These are phyloP conservation scores for Urophycis tenuis DNA, from an alignment of 2,797 vertebrate genomes.

Conservation along the genomic window DNA sequence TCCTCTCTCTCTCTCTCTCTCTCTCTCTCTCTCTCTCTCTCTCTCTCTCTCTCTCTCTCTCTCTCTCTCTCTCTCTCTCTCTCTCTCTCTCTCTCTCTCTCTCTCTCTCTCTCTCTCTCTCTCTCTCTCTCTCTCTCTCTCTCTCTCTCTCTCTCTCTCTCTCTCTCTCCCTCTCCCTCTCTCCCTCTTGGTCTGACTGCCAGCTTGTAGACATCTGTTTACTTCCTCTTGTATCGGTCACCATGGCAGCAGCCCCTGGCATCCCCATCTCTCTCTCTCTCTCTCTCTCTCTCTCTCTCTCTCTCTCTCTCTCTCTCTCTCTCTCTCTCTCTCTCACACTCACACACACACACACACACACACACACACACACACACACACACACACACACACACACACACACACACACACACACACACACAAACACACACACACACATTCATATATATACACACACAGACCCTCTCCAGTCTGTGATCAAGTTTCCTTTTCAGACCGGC, in stretches of 20 bases:
- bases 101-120: neutral
- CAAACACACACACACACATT: neutral
- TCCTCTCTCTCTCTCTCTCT: neutral
- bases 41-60: conserved; percentile 1
- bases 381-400: no score
- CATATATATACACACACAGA: conserved; percentile 1
- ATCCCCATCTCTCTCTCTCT: neutral
- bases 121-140: conserved; percentile 54
- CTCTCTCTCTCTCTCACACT: no score
- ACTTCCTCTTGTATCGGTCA: conserved; percentile 64
- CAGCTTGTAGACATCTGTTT: conserved; percentile 73
- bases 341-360: conserved; percentile 13
- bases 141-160: conserved; percentile 49
- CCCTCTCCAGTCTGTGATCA: conserved; percentile 48
- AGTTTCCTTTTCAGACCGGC: conserved; percentile 64
- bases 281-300: no score
- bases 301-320: no score
- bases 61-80: conserved; percentile 45
- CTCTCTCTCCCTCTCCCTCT: conserved; percentile 54
- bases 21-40: neutral
- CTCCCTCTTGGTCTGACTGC: conserved; percentile 54
- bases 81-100: no score
- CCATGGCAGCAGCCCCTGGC: conserved; percentile 53
- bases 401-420: neutral
- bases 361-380: conserved; percentile 3